Evolutionary conservation across 2,113 vertebrate genomes (phyloP), one percentile per base, ranked within the genome.

Genomic region (Tiliqua scincoides): DNA sequence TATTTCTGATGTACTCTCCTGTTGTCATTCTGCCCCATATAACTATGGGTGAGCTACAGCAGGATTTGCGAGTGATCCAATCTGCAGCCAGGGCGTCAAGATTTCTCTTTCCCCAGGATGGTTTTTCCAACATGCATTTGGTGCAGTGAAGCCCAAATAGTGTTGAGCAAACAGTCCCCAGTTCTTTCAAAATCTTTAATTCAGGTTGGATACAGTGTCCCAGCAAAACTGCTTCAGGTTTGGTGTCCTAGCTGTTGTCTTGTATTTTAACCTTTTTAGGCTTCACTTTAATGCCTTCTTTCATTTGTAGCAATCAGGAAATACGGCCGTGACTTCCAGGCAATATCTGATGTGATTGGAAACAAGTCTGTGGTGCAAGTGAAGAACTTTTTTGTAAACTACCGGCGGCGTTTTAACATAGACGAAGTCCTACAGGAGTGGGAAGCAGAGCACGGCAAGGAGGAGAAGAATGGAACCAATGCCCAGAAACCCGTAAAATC

Each of bases 341-440:
- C 99, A 18, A 99, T 99, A 94, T 99, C 98, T 6, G 99, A 99
- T 73, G 99, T 99, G 87, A 99, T 99, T 75, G 98, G 98, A 90
- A 99, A 99, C 96, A 99, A 99, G 93, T 99, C 98, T 21, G 98
- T 99, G 93, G 97, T 98, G 63, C 99, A 99, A 94, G 98, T 99
- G 95, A 99, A 98, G 95, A 99, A 99, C 97, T 99, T 99, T 95
- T 98, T 99, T 93, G 98, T 99, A 89, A 99, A 98, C 96, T 99
- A 99, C 79, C 97, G 98, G 20, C 97, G 99, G 27, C 97, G 99
- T 91, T 99, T 99, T 94, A 99, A 99, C 95, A 97, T 99, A 95
- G 99, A 99, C 27, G 98, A 99, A 94, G 98, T 99, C 54, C 96
- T 99, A 85, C 98, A 99, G 91, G 99, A 99, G 92, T 99, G 99